Base-by-base conservation (phyloP, 1,140 invertebrate species). In the Neomicropteryx cornuta region DNA sequence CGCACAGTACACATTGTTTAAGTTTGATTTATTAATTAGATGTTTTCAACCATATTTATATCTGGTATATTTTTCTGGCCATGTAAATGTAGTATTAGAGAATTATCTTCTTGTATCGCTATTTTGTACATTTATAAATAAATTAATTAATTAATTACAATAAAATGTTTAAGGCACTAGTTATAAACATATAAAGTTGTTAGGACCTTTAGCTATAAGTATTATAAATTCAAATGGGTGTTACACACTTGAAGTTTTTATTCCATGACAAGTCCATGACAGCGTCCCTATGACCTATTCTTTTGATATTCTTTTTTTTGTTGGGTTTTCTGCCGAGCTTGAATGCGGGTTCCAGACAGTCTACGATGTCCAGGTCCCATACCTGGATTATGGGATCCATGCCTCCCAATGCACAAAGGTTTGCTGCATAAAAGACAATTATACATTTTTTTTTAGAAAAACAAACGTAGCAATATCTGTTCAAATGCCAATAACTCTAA, bases 261-360 rank as follows among this genome's bases (percentile, higher is more conserved):
- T 97, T 97, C 94, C 93, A 97, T 0, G 89, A 79, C 1, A 97
- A 55, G 66, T 87, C 83, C 13, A 97, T 60, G 0, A 98, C 92
- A 36, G 93, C 88, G 68, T 95, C 86, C 46, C 69, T 85, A 55
- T 97, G 93, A 14, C 90, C 88, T 39, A 80, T 53, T 31, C 68
- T 58, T 48, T 73, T 69, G 18, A 65, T 67, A 44, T 76, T 68
- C 50, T 75, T 68, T 57, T 86, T 89, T 54, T 79, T 83, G 55
- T 70, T 87, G n/a, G 75, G 73, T 47, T 84, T 83, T 33, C 73
- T 70, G 3, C 87, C 89, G 13, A 97, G 65, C 48, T 75, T 80
- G 49, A 82, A 84, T 0, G 79, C 80, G 23, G 94, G 90, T 56
- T 93, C 88, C 16, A 96, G 62, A 43, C 79, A 80, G 54, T 96